phyloP scores from a whole-genome alignment of 1,140 invertebrate species.

The Stegodyphus mimosarum region DNA sequence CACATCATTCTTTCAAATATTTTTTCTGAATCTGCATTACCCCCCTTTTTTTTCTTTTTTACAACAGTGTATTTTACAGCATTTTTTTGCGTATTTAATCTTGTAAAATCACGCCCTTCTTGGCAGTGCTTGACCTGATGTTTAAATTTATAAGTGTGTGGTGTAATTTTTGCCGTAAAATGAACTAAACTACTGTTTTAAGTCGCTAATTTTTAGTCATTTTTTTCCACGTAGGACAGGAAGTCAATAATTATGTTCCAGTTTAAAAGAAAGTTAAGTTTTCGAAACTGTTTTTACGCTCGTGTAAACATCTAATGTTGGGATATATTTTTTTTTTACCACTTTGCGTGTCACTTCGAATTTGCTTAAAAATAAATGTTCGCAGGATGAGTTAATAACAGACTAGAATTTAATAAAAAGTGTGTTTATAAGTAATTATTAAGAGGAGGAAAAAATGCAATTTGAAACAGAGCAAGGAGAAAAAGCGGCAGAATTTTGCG shows the following conservation, averaged over 20 bases:
- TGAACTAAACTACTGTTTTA: conserved; percentile 42
- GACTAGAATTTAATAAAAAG: conserved; percentile 47
- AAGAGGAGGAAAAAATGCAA: background rate
- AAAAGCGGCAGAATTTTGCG: too few species aligned
- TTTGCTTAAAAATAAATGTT: conserved; percentile 7
- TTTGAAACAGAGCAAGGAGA: background rate
- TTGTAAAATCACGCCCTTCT: conserved; percentile 45
- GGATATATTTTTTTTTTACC: background rate
- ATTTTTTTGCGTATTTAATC: conserved; percentile 23
- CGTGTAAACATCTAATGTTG: background rate
- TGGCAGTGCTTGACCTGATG: conserved; percentile 11
- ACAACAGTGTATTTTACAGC: conserved; percentile 1
- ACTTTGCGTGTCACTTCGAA: conserved; percentile 8
- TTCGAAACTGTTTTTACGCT: conserved; percentile 7
- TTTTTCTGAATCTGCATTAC: conserved; percentile 4
- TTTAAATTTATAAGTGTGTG: conserved; percentile 42
- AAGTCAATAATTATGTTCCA: conserved; percentile 39
- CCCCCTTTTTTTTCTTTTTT: background rate
- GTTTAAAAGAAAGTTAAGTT: conserved; percentile 46
- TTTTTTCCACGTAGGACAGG: conserved; percentile 22
- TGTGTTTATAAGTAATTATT: conserved; percentile 43
- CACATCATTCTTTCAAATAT: background rate
- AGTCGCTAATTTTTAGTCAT: conserved; percentile 41
- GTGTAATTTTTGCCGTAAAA: conserved; percentile 53
- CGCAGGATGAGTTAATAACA: conserved; percentile 32